Percentiles rank a stretch among this genome's conserved stretches.
Conservation (phyloP, 1,140 invertebrate genomes). For the Listronotus bonariensis region DNA sequence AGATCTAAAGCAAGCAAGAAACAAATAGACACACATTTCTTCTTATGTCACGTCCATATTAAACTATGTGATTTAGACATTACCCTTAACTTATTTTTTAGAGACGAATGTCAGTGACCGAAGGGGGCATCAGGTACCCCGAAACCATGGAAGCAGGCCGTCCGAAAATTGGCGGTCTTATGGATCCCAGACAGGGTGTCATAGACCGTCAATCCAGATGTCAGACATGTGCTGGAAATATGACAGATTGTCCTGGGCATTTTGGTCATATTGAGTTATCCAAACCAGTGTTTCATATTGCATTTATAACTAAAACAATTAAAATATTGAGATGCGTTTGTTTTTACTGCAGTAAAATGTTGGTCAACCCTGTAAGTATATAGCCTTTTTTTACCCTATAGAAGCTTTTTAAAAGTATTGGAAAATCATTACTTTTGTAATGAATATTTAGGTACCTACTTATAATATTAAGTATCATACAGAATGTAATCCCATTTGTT, state of each 20-base stretch:
- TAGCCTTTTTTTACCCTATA: too few species aligned
- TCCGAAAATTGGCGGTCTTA: conserved; percentile 95
- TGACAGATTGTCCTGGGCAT: conserved; percentile 98
- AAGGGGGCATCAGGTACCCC: conserved; percentile 94
- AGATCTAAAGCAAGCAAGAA: too few species aligned
- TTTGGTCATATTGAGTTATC: conserved; percentile 99
- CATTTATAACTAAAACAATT: conserved; percentile 96
- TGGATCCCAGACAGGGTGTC: conserved; percentile 98
- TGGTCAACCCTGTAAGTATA: conserved; percentile 90
- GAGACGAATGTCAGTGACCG: conserved; percentile 97
- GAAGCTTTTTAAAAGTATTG: too few species aligned
- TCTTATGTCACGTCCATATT: too few species aligned
- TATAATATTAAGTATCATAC: too few species aligned
- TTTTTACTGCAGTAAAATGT: conserved; percentile 95
- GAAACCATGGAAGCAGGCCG: conserved; percentile 98
- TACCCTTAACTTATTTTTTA: conserved; percentile 60
- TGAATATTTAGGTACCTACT: too few species aligned
- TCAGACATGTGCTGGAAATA: conserved; percentile 97
- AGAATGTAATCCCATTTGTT: too few species aligned
- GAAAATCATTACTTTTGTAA: too few species aligned
- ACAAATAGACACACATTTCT: too few species aligned
- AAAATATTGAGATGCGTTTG: conserved; percentile 97
- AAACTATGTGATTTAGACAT: too few species aligned
- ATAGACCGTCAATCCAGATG: conserved; percentile 93
- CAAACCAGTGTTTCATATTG: conserved; percentile 98